Percentiles rank a stretch among this genome's conserved stretches.
phyloP scores from a whole-genome alignment of 2,797 vertebrate species.

The Microctenopoma stevenorrisi region DNA sequence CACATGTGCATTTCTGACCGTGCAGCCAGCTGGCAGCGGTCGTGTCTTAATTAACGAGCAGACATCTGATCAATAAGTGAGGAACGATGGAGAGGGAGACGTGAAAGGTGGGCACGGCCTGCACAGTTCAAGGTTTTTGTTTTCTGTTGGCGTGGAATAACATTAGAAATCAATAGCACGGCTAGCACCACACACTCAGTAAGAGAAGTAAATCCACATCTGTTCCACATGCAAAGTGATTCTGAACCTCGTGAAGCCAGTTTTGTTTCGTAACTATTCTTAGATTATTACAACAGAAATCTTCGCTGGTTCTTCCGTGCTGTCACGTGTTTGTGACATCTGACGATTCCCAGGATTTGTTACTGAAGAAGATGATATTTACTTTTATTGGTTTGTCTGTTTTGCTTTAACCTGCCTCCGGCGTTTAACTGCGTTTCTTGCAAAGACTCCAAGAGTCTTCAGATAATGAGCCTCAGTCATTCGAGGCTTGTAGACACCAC shows the following conservation, averaged over 20 bases:
- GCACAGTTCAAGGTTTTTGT: constrained; percentile 77
- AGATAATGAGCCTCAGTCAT: constrained; percentile 21
- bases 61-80: constrained; percentile 79
- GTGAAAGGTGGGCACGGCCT: constrained; percentile 64
- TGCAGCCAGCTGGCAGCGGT: constrained; percentile 64
- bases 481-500: neutral
- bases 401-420: constrained; percentile 9
- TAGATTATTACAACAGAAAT: constrained; percentile 35
- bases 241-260: constrained; percentile 15
- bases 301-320: neutral
- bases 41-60: constrained; percentile 82
- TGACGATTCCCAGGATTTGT: constrained; percentile 22
- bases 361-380: constrained; percentile 24
- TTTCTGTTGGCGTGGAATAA: constrained; percentile 71
- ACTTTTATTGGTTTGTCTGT: constrained; percentile 13
- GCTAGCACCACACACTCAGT: constrained; percentile 21
- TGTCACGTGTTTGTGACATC: constrained; percentile 3
- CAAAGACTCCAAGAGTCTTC: neutral
- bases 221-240: constrained; percentile 1
- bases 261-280: constrained; percentile 28
- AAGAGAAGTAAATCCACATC: constrained; percentile 17
- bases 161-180: constrained; percentile 70
- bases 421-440: neutral
- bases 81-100: constrained; percentile 63
- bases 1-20: constrained; percentile 74